Evolutionary conservation across 2,113 vertebrate species (phyloP), one percentile per base, ranked within the genome.

Genomic region (Charina bottae): DNA sequence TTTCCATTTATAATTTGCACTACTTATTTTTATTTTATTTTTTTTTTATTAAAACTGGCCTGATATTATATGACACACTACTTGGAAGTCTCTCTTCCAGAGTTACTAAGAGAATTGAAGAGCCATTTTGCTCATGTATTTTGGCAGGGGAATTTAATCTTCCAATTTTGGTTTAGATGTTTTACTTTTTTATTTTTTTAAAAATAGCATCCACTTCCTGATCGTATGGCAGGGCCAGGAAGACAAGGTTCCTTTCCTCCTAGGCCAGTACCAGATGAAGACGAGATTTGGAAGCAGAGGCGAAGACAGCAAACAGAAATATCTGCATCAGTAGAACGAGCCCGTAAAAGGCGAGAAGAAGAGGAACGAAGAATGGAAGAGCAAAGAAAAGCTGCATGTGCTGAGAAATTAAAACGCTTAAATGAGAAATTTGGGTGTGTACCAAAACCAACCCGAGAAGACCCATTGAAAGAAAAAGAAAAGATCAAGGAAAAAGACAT

Each of bases 281-380:
- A 99, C 95, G 99, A 99, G 88, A 98, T 99, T 0, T 99, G 99
- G 99, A 98, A 99, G 83, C 99, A 99, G 85, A 99, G 99, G 92
- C 98, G 99, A 85, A 97, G 99, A 90, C 99, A 99, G 72, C 98
- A 98, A 91, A 97, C 98, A 0, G 99, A 99, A 85, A 96, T 99
- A 62, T 99, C 99, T 0, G 99, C 99, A 4, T 98, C 99, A 0
- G 99, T 99, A 28, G 99, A 99, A 89, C 98, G 99, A 53, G 99
- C 99, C 1, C 98, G 99, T 19, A 98, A 98, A 83, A 97, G 99
- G 15, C 98, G 99, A 56, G 99, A 99, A 62, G 99, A 99, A 58
- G 99, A 99, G 21, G 99, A 99, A 89, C 97, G 98, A n/a, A 97
- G 98, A 46, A 99, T 99, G 99, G 99, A 99, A 87, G 99, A 99